phyloP scores from a whole-genome alignment of 2,888 invertebrate genomes.

The Pteria penguin region DNA sequence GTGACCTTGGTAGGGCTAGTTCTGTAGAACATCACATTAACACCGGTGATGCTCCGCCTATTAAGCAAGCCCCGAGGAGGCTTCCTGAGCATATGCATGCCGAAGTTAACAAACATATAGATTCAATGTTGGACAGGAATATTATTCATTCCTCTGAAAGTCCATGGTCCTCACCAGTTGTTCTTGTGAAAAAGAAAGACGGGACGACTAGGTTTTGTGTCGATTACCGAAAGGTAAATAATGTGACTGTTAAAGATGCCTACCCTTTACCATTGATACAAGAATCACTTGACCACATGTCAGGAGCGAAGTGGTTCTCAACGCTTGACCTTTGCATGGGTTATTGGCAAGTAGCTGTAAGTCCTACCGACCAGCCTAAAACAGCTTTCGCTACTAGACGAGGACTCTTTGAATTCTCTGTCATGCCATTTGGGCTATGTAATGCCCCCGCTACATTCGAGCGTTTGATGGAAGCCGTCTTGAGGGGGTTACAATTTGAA shows the following conservation, averaged over 20 bases:
- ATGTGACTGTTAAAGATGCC: not conserved
- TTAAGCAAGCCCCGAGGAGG: too few species aligned
- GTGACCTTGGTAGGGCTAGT: not conserved
- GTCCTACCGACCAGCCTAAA: not conserved
- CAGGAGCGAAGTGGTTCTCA: too few species aligned
- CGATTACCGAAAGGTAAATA: too few species aligned
- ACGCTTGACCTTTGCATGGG: not conserved
- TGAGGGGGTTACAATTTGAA: constrained; percentile 29
- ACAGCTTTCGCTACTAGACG: constrained; percentile 16
- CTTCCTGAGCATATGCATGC: too few species aligned
- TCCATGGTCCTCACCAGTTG: too few species aligned
- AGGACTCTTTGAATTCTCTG: constrained; percentile 40
- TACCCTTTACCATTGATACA: not conserved
- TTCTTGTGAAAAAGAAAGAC: not conserved
- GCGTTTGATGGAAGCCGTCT: constrained; percentile 36
- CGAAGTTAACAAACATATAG: too few species aligned
- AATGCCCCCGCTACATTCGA: constrained; percentile 45
- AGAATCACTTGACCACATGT: not conserved
- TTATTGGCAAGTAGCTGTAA: not conserved
- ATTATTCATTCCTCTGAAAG: too few species aligned
- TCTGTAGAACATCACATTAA: not conserved
- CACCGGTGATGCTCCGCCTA: constrained; percentile 2
- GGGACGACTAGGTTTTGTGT: not conserved
- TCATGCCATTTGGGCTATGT: constrained; percentile 41
- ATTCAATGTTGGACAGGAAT: too few species aligned